phyloP scores from a whole-genome alignment of 2,113 vertebrate genomes.

The Arvicanthis niloticus region DNA sequence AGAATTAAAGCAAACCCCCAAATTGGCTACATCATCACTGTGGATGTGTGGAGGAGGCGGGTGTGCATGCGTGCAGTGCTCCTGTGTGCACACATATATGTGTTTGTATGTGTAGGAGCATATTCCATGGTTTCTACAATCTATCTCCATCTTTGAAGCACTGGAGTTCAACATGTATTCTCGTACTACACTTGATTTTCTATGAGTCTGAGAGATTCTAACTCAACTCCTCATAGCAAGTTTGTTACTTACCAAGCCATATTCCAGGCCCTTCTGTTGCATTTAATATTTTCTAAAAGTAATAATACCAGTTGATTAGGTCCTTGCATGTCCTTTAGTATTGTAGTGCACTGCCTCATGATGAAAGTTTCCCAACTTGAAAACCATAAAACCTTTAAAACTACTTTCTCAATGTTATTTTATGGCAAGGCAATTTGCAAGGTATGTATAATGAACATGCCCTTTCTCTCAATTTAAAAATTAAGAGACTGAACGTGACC shows the following conservation, averaged over 20 bases:
- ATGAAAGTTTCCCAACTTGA: conserved; percentile 12
- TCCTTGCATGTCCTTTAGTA: conserved; percentile 31
- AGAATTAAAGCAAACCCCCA: not conserved
- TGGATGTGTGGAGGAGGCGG: not conserved
- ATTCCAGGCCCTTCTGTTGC: not conserved
- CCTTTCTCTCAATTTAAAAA: conserved; percentile 38
- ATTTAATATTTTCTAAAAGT: conserved; percentile 36
- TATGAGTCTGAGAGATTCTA: not conserved
- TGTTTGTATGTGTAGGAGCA: not conserved
- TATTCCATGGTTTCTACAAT: not conserved
- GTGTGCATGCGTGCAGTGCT: not conserved
- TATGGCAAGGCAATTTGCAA: not conserved
- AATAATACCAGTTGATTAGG: not conserved
- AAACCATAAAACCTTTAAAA: conserved; percentile 29
- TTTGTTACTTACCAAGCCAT: not conserved
- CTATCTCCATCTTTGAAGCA: not conserved
- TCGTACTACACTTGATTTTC: not conserved
- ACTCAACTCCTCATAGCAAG: no score
- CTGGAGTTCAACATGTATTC: not conserved
- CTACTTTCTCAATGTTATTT: not conserved
- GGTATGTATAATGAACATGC: conserved; percentile 1
- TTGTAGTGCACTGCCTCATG: not conserved
- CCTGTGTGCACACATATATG: no score
- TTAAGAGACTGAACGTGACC: conserved; percentile 41
- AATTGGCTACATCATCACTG: not conserved